Percentiles rank a stretch among this genome's conserved stretches.
Conservation (phyloP, 2,113 vertebrate species). For the Anolis sagrei region DNA sequence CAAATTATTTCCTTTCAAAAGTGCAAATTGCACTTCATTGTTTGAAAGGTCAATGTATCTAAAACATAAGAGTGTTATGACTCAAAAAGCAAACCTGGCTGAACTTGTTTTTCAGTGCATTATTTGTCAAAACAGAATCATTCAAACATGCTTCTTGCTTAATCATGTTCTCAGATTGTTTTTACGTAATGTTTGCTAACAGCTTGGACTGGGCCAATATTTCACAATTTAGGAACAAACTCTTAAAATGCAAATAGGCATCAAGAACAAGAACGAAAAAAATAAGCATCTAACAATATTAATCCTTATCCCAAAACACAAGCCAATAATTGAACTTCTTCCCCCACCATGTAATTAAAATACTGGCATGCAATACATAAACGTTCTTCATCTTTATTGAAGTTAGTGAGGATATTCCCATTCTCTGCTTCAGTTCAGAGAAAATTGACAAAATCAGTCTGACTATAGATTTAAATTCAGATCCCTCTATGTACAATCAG, state of each 20-base stretch:
- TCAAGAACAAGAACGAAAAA: conserved; percentile 70
- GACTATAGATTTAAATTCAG: neutral
- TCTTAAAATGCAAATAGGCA: conserved; percentile 61
- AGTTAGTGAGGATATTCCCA: neutral
- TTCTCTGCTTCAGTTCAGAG: neutral
- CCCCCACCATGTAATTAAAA: conserved; percentile 77
- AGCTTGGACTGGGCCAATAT: conserved; percentile 72
- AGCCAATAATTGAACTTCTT: conserved; percentile 70
- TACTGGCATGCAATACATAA: conserved; percentile 50
- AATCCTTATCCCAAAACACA: conserved; percentile 75
- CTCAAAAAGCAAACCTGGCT: conserved; percentile 66
- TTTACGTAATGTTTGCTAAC: conserved; percentile 71
- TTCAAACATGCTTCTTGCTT: conserved; percentile 77
- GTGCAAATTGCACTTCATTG: neutral
- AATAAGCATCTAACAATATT: conserved; percentile 66
- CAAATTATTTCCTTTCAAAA: conserved; percentile 59
- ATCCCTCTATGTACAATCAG: neutral
- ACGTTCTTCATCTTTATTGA: neutral
- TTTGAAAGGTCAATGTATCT: conserved; percentile 47
- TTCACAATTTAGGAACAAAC: conserved; percentile 67
- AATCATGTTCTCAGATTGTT: conserved; percentile 72
- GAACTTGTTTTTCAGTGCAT: conserved; percentile 75
- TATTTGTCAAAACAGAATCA: conserved; percentile 75
- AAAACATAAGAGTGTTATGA: conserved; percentile 61
- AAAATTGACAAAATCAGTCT: neutral